Evolutionary conservation across 2,888 invertebrate species (phyloP).

Genomic region (Calliopum simillimum): DNA sequence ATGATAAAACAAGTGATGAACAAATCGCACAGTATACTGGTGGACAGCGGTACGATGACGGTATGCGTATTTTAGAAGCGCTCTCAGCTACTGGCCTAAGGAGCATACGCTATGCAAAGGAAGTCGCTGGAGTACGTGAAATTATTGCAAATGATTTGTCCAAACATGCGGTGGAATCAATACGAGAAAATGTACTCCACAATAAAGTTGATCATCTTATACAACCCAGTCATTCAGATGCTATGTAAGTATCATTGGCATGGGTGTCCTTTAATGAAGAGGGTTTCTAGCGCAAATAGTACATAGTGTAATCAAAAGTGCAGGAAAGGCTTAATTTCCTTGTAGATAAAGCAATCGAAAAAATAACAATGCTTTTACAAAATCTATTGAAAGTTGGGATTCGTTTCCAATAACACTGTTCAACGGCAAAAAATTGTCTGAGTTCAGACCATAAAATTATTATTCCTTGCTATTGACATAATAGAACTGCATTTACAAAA

Average conservation of each 20-base stretch:
- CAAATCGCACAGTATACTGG: slow-evolving; percentile 44
- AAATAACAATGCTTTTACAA: no score
- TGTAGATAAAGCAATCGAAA: no score
- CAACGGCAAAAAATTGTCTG: no score
- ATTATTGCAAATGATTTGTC: slow-evolving; percentile 95
- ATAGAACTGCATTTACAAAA: no score
- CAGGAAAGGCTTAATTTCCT: no score
- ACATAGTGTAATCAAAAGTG: no score
- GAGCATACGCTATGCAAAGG: slow-evolving; percentile 96
- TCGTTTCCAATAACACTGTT: no score
- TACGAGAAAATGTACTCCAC: slow-evolving; percentile 76
- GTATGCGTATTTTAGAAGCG: slow-evolving; percentile 83
- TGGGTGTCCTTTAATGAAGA: not conserved
- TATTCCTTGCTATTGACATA: no score
- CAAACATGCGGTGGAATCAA: slow-evolving; percentile 84
- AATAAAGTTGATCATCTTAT: slow-evolving; percentile 78
- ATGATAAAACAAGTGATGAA: not conserved
- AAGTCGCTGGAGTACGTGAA: slow-evolving; percentile 83
- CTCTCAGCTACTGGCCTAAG: slow-evolving; percentile 95
- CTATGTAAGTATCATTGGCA: slow-evolving; percentile 87
- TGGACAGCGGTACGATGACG: slow-evolving; percentile 59
- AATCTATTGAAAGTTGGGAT: no score
- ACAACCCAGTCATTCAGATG: slow-evolving; percentile 84
- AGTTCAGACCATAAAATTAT: no score
- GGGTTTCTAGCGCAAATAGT: no score